Base-by-base conservation (phyloP, 2,113 vertebrate genomes). In the Rhadina sibilatrix region DNA sequence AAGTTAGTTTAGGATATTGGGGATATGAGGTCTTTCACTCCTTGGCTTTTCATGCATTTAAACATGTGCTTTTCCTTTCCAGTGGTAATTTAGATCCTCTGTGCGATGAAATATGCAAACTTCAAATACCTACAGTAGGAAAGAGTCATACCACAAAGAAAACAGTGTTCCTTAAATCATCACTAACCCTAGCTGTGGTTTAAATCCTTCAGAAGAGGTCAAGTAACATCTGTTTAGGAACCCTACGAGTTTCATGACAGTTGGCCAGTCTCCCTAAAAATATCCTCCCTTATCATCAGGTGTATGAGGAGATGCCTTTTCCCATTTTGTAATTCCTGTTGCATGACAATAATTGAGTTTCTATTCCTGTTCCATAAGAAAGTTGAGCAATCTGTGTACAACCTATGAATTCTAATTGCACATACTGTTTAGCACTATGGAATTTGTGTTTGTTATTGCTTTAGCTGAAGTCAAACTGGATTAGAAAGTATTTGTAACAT, bases 391-490 rank as follows among this genome's bases (percentile, higher is more conserved):
- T 68, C 14, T 53, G 12, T 72, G 46, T 44, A 7, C 50, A 77
- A 33, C 11, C n/a, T 71, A 4, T 37, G 57, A 60, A 57, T 68
- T 81, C 52, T 61, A 57, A 57, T 21, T 1, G 0, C 52, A 66
- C 8, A 6, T 38, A 10, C n/a, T 59, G 16, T 15, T 83, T 27
- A 65, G 18, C 2, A 1, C 15, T 28, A 4, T 1, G 6, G 52
- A 57, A 71, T 93, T 59, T 82, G 30, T 80, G 33, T 35, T 79
- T 72, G 35, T 27, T 68, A 5, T 1, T 50, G 17, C 12, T 90
- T 83, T 47, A 76, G 44, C 47, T 92, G 9, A 80, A 79, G 35
- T 28, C 31, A 40, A 1, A 65, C 19, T 30, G 28, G 11, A 53
- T 74, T 63, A 60, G 49, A 38, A 71, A 68, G 28, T 46, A 30